These are phyloP conservation scores for Lacerta agilis DNA, from an alignment of 2,797 vertebrate species.

Conservation along the genomic window DNA sequence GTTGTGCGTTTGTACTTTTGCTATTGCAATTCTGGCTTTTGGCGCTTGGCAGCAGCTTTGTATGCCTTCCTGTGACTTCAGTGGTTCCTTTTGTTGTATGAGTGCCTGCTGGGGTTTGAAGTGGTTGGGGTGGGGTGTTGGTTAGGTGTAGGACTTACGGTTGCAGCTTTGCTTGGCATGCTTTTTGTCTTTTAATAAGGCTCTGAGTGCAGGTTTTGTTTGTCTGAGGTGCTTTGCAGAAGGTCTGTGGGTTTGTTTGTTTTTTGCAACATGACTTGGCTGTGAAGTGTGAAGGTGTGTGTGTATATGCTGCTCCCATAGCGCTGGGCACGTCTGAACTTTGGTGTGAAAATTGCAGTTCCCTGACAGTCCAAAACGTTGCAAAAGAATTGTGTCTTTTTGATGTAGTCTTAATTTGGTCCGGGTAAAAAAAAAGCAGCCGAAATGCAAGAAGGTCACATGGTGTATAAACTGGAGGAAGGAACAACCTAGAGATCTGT, in stretches of 20 bases:
- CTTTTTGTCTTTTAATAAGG: constrained; percentile 56
- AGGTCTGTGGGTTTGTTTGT: not conserved
- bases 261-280: constrained; percentile 34
- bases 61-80: constrained; percentile 60
- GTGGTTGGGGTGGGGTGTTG: constrained; percentile 41
- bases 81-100: constrained; percentile 62
- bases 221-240: not conserved
- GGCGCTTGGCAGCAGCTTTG: constrained; percentile 68
- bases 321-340: not conserved
- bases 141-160: constrained; percentile 42
- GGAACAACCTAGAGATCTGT: not conserved
- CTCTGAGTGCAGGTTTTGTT: constrained; percentile 5
- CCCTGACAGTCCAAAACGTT: not conserved
- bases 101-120: constrained; percentile 39
- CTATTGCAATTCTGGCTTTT: constrained; percentile 62
- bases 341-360: not conserved
- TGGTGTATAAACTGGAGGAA: not conserved
- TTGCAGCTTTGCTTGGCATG: constrained; percentile 67
- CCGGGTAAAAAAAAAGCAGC: constrained; percentile 5
- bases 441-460: not conserved
- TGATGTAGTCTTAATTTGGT: not conserved
- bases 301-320: not conserved
- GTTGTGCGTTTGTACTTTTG: constrained; percentile 62
- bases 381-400: not conserved
- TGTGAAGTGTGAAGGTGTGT: constrained; percentile 2